A percentile compares a stretch with the other conserved stretches of the same genome.
Conservation (phyloP, 2,888 invertebrate genomes). For the Spisula solida region DNA sequence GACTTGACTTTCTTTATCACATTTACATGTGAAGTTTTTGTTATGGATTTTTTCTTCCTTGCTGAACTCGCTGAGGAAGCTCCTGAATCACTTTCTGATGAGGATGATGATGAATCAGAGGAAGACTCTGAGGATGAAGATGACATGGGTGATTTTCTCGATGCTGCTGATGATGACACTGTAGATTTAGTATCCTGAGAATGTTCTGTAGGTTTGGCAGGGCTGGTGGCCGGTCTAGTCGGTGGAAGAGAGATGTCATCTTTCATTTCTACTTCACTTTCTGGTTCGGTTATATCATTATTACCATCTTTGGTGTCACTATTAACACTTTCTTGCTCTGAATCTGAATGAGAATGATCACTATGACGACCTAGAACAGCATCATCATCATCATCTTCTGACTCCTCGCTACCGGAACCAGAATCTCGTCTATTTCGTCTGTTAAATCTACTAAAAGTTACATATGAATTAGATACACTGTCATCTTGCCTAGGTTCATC, state of each 20-base stretch:
- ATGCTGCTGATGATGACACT: neutral
- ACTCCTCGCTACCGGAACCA: conserved; percentile 54
- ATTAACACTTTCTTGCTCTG: conserved; percentile 21
- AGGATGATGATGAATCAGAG: conserved; percentile 42
- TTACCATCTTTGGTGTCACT: conserved; percentile 8
- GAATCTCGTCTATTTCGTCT: conserved; percentile 57
- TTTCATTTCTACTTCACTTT: neutral
- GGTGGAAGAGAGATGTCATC: neutral
- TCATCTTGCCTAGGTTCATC: conserved; percentile 58
- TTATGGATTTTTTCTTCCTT: neutral
- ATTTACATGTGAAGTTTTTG: conserved; percentile 19
- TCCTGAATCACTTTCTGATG: conserved; percentile 44
- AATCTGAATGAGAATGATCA: conserved; percentile 24
- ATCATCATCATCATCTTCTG: conserved; percentile 33
- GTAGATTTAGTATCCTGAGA: conserved; percentile 29
- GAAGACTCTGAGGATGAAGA: conserved; percentile 55
- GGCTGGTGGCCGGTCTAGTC: too few relatives aligned
- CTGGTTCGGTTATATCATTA: neutral
- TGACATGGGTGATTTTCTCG: conserved; percentile 44
- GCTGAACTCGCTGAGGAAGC: conserved; percentile 2
- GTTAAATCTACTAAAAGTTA: conserved; percentile 68
- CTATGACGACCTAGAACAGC: conserved; percentile 22
- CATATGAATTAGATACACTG: conserved; percentile 66
- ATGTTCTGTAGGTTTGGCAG: conserved; percentile 10
- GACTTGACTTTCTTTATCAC: conserved; percentile 6